Conservation (phyloP, 1,140 invertebrate genomes). For the Eriocheir sinensis region DNA sequence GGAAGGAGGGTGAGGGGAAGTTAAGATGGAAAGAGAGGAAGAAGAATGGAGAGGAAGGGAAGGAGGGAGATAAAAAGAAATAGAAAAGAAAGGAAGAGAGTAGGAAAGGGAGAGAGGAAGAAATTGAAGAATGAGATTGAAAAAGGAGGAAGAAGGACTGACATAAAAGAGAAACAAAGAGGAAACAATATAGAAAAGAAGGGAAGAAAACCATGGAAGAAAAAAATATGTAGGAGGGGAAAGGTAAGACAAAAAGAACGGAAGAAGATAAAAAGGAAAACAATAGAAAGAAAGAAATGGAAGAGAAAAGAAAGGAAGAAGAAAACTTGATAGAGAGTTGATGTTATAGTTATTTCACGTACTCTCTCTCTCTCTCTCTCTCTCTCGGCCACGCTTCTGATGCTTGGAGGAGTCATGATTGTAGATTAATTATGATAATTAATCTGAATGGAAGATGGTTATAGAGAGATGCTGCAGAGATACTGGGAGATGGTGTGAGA, state of each 20-base stretch:
- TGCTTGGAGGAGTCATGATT: conserved; percentile 37
- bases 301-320: not conserved
- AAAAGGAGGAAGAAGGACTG: not conserved
- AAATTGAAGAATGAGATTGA: not conserved
- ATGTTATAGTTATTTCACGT: too few relatives aligned
- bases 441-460: conserved; percentile 57
- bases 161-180: not conserved
- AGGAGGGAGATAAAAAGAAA: too few relatives aligned
- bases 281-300: not conserved
- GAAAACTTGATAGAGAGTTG: too few relatives aligned
- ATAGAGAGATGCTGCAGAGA: conserved; percentile 55
- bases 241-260: too few relatives aligned
- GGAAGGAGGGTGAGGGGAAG: too few relatives aligned
- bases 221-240: too few relatives aligned
- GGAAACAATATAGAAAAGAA: too few relatives aligned
- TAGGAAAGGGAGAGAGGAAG: too few relatives aligned
- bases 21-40: too few relatives aligned
- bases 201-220: too few relatives aligned
- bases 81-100: too few relatives aligned
- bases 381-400: not conserved
- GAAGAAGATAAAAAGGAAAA: not conserved
- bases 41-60: too few relatives aligned
- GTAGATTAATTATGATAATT: conserved; percentile 75
- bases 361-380: conserved; percentile 59
- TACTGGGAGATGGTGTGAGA: conserved; percentile 36